A percentile compares a stretch with the other conserved stretches of the same genome.
phyloP scores from a whole-genome alignment of 1,140 invertebrate species.

The Theocolax elegans region DNA sequence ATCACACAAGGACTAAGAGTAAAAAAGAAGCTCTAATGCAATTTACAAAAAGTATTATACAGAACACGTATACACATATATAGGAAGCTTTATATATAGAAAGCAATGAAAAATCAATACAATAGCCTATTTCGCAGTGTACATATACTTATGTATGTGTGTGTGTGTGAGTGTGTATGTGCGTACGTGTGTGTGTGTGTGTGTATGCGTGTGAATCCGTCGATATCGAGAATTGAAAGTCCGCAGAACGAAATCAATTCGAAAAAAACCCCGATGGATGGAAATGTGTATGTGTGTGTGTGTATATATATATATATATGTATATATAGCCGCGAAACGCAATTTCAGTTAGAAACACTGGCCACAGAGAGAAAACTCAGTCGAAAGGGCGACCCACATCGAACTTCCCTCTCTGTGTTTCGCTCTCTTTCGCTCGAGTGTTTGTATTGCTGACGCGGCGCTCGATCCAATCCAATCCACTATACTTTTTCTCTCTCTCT shows the following conservation, averaged over 20 bases:
- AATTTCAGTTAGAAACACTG: slow-evolving; percentile 29
- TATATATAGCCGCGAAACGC: not conserved
- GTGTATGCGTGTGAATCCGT: slow-evolving; percentile 1
- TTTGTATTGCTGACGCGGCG: slow-evolving; percentile 32
- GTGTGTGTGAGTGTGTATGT: no score
- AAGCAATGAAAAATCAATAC: not conserved
- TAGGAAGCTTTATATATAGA: no score
- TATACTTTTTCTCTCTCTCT: no score
- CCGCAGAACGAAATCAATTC: slow-evolving; percentile 8
- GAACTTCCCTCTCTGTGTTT: not conserved
- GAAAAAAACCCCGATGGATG: not conserved
- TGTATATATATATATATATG: not conserved
- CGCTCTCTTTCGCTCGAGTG: slow-evolving; percentile 18
- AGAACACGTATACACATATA: no score
- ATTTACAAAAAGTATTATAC: no score
- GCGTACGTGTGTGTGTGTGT: no score
- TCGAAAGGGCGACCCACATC: slow-evolving; percentile 18
- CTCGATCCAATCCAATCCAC: slow-evolving; percentile 28
- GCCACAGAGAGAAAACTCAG: not conserved
- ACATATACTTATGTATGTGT: no score
- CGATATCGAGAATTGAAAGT: not conserved
- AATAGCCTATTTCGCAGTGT: not conserved
- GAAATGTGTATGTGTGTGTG: not conserved
- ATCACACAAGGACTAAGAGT: no score
- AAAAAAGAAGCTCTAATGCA: no score